phyloP scores from a whole-genome alignment of 2,113 vertebrate genomes.

The Nothoprocta perdicaria region DNA sequence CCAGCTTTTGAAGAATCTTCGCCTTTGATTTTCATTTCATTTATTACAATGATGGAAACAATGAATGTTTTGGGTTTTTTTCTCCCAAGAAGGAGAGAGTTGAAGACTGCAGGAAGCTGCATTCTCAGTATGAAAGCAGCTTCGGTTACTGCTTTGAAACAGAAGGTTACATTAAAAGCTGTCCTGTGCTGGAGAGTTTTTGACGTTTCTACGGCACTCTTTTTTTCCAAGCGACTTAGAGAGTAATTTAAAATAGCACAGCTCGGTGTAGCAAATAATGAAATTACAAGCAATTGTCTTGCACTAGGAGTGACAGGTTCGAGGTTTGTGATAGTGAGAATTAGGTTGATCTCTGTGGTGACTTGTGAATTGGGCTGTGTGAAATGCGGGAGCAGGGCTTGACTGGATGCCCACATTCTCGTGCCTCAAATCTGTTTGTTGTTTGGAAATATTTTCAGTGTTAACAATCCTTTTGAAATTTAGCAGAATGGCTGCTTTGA shows the following conservation, averaged over 20 bases:
- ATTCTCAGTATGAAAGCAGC: background rate
- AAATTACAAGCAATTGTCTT: background rate
- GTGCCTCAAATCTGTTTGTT: background rate
- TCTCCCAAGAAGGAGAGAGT: background rate
- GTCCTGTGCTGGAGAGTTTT: background rate
- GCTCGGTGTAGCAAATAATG: background rate
- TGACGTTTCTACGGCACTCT: background rate
- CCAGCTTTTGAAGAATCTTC: background rate
- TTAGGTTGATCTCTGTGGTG: background rate
- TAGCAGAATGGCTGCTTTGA: background rate
- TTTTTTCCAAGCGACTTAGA: background rate
- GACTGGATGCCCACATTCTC: slow-evolving; percentile 3
- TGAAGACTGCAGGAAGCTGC: background rate
- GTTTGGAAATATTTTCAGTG: background rate
- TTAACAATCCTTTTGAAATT: slow-evolving; percentile 9
- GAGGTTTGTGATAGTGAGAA: slow-evolving; percentile 26
- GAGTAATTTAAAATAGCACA: background rate
- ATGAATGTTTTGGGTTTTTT: background rate
- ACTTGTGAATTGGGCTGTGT: slow-evolving; percentile 20
- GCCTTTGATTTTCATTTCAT: background rate
- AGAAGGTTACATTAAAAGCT: accelerated
- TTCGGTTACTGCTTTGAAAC: background rate
- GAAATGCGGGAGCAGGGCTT: slow-evolving; percentile 42
- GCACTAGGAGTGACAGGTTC: background rate
- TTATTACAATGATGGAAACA: background rate